Conservation (phyloP, 2,113 vertebrate genomes). For the Tachysurus vachellii region DNA sequence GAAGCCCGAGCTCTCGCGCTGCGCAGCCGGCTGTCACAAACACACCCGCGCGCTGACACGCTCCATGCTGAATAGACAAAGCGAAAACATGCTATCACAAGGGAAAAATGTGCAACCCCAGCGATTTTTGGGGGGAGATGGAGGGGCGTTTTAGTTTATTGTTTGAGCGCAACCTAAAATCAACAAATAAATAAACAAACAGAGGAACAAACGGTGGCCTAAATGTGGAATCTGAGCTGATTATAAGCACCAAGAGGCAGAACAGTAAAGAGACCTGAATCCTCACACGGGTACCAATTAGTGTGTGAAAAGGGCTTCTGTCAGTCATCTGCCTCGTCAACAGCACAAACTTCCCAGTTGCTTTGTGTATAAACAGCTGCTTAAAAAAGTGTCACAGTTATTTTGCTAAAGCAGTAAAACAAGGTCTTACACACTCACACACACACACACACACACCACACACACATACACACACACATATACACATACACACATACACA, state of each 20-base stretch:
- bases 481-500: too few relatives aligned
- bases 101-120: conserved; percentile 71
- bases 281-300: conserved; percentile 50
- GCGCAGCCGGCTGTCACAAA: conserved; percentile 62
- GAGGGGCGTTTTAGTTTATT: conserved; percentile 52
- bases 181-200: conserved; percentile 74
- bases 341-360: conserved; percentile 24
- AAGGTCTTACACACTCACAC: neutral
- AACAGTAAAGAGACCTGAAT: conserved; percentile 4
- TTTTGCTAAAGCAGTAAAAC: conserved; percentile 6
- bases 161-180: conserved; percentile 61
- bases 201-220: conserved; percentile 64
- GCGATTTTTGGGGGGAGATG: conserved; percentile 61
- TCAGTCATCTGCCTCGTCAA: conserved; percentile 43
- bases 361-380: conserved; percentile 24
- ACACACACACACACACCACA: neutral
- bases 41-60: conserved; percentile 64
- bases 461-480: too few relatives aligned
- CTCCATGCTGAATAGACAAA: conserved; percentile 76
- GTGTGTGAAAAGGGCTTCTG: conserved; percentile 52
- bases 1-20: conserved; percentile 61
- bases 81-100: conserved; percentile 76
- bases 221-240: conserved; percentile 44
- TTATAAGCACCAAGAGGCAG: conserved; percentile 19
- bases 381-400: neutral